Evolutionary conservation across 1,140 invertebrate genomes (phyloP), one percentile per base, ranked within the genome.

Genomic region (Galleria mellonella): DNA sequence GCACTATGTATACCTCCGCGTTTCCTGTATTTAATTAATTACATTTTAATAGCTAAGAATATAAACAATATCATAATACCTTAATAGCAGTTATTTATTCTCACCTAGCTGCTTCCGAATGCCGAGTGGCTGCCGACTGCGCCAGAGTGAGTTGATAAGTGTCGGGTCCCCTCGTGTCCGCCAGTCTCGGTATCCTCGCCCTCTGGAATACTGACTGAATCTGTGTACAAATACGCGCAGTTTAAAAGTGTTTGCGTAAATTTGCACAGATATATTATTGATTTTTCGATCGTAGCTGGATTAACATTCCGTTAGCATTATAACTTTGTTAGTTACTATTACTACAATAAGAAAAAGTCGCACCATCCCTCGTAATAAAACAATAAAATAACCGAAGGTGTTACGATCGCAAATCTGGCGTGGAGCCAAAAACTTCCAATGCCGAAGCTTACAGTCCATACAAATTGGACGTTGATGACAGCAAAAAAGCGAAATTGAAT

Each of bases 1-100:
- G 64, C 54, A 92, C 90, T 71, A 92, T 92, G 82, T 92, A 92
- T 49, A 91, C 88, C 65, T 92, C 90, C 12, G 91, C 91, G 76
- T 92, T 92, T 28, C 91, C 91, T 91, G 87, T 47, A 56, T 41
- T 33, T 11, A 45, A 23, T 23, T 23, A 23, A 23, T 23, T 23
- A 23, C 6, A 23, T 6, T 23, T 23, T 6, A 23, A 23, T 23
- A 23, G 17, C 2, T 23, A n/a, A n/a, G n/a, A n/a, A n/a, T 23
- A 23, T 3, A 23, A 23, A 23, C 2, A 6, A 3, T 23, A 23
- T 6, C 6, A 3, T 23, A 6, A 3, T 3, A 23, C 17, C 2
- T 23, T 6, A 6, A 3, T 6, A 2, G 6, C 17, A 23, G 17
- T 23, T 23, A 31, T 9, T 12, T 9, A 38, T 11, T 38, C 77